Evolutionary conservation across 53 echinoderm and acorn worm genomes (phyloP).

Genomic region (Zoroaster sp.): DNA sequence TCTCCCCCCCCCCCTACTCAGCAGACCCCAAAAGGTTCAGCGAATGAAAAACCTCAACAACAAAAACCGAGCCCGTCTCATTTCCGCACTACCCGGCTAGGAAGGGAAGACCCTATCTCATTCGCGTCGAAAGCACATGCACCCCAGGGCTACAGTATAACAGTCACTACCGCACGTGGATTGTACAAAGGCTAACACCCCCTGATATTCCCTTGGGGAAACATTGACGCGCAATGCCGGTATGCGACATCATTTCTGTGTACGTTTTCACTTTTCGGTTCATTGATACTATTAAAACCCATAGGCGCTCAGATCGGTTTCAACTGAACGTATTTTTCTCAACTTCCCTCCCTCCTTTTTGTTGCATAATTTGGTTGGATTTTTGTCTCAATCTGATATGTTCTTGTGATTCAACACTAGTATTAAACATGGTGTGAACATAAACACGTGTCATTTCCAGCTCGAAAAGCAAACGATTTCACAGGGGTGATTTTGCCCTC

Average conservation of each 20-base stretch:
- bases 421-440: not conserved
- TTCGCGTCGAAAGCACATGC: constrained; percentile 6
- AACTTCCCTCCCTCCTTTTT: not conserved
- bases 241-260: not conserved
- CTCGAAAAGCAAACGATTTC: too few species aligned
- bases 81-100: not conserved
- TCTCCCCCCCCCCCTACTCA: not conserved
- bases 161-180: constrained; percentile 11
- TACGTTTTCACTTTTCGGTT: not conserved
- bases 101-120: not conserved
- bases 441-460: too few species aligned
- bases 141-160: not conserved
- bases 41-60: constrained; percentile 1
- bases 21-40: not conserved
- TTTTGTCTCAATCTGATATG: not conserved
- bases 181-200: constrained; percentile 4
- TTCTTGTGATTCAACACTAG: not conserved
- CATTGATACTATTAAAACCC: constrained; percentile 2
- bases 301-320: not conserved
- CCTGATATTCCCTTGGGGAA: not conserved
- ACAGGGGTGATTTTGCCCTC: too few species aligned
- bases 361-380: not conserved
- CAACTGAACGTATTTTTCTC: not conserved
- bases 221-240: not conserved
- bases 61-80: constrained; percentile 2